phyloP scores from a whole-genome alignment of 2,888 invertebrate species.

The Drosophila pullipes region DNA sequence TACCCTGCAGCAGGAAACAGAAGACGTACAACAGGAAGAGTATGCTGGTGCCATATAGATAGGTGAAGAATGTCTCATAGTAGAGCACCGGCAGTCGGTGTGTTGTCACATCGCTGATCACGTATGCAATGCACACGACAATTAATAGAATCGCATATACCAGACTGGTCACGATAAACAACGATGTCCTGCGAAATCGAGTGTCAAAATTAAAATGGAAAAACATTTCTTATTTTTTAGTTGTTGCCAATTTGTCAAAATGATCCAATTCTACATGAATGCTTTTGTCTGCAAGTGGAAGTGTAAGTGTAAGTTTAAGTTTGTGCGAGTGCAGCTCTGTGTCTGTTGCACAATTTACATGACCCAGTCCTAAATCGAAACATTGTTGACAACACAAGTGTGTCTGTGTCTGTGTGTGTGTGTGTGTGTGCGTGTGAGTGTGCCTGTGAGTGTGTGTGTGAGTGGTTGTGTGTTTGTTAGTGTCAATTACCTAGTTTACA shows the following conservation, averaged over 20 bases:
- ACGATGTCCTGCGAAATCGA: slow-evolving; percentile 90
- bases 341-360: slow-evolving; percentile 16
- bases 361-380: slow-evolving; percentile 31
- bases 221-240: neutral
- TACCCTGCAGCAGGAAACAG: slow-evolving; percentile 95
- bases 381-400: slow-evolving; percentile 12
- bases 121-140: slow-evolving; percentile 96
- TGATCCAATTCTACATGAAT: slow-evolving; percentile 23
- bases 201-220: neutral
- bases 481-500: slow-evolving; percentile 46
- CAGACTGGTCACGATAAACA: slow-evolving; percentile 98
- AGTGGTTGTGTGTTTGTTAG: slow-evolving; percentile 25
- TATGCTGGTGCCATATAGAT: slow-evolving; percentile 96
- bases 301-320: neutral
- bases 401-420: slow-evolving; percentile 10
- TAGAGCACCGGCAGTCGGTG: slow-evolving; percentile 96
- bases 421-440: slow-evolving; percentile 17
- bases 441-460: slow-evolving; percentile 13
- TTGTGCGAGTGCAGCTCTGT: slow-evolving; percentile 11
- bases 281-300: neutral
- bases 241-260: neutral
- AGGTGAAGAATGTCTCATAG: slow-evolving; percentile 98
- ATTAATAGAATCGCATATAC: slow-evolving; percentile 97
- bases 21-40: slow-evolving; percentile 96
- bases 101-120: slow-evolving; percentile 97